Base-by-base conservation (phyloP, 2,797 vertebrate genomes). In the Esox lucius region DNA sequence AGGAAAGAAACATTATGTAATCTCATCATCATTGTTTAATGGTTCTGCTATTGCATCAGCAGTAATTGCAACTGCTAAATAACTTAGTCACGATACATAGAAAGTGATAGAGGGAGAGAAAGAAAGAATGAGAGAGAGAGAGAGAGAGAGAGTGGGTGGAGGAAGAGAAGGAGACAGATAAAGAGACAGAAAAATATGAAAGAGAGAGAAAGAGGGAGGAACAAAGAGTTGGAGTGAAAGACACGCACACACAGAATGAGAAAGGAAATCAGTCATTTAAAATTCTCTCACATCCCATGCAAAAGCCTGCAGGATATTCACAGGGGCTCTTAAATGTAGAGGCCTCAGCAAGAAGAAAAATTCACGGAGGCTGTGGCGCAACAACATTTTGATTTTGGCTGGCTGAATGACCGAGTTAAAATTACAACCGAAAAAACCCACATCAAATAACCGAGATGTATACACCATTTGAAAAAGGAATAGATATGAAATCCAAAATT, bases 251-350 rank as follows among this genome's bases (percentile, higher is more conserved):
- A 72, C 35, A 0, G 31, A 61, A 33, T 51, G 73, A 24, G 68
- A 15, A 22, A 61, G 22, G 79, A 73, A 75, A 59, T 68, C 71
- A 26, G 75, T 62, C 42, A 33, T 17, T 42, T 28, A 75, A 71
- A 24, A 13, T 80, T 78, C 73, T 80, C 73, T 80, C 72, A 73
- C 46, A 68, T 81, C 13, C 49, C 68, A 59, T 74, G 39, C 80
- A 68, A 69, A 33, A 62, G 22, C 53, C 71, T 79, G 75, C 49
- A 68, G 71, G 81, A 80, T 80, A 68, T 81, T 80, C 76, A 66
- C 24, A 62, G 12, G 64, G 35, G 70, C 62, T 74, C 71, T 71
- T 78, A 66, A 72, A 12, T 49, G 12, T 26, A 26, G 72, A 71
- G 70, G 62, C 70, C 13, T 48, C 0, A 2, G 75, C 66, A 80